These are phyloP conservation scores for Xylota segnis DNA, from an alignment of 2,888 invertebrate species.

Conservation along the genomic window DNA sequence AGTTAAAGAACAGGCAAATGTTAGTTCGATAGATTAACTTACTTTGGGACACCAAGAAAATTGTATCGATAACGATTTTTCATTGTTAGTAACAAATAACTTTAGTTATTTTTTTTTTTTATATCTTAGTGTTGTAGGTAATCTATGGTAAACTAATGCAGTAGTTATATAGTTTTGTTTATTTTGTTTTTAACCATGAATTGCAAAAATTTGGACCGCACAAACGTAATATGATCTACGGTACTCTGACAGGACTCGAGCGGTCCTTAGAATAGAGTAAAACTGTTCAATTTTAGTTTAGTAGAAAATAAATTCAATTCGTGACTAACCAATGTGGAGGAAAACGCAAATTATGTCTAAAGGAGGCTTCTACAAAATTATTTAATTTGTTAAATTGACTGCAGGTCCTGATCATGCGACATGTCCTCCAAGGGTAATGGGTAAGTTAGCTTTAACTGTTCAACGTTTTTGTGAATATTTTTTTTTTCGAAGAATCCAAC, in stretches of 20 bases:
- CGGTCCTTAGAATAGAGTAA: conserved; percentile 21
- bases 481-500: conserved; percentile 46
- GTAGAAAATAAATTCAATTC: conserved; percentile 71
- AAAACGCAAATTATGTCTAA: conserved; percentile 76
- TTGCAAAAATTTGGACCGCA: conserved; percentile 4
- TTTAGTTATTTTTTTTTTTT: conserved; percentile 29
- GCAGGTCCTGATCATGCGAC: conserved; percentile 85
- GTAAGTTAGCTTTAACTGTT: conserved; percentile 82
- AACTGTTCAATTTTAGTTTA: conserved; percentile 51
- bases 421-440: conserved; percentile 84
- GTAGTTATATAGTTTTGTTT: conserved; percentile 41
- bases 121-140: conserved; percentile 43
- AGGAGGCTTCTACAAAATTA: conserved; percentile 78
- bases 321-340: conserved; percentile 81
- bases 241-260: conserved; percentile 43
- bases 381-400: conserved; percentile 81
- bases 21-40: conserved; percentile 38
- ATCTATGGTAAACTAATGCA: conserved; percentile 58
- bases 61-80: conserved; percentile 12
- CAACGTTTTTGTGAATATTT: conserved; percentile 50
- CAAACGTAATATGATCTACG: conserved; percentile 59
- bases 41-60: conserved; percentile 37
- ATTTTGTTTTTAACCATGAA: conserved; percentile 36
- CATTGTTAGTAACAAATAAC: conserved; percentile 48
- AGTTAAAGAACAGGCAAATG: conserved; percentile 78